Percentiles rank a stretch among this genome's conserved stretches.
phyloP scores from a whole-genome alignment of 2,888 invertebrate species.

The Diarsia rubi region DNA sequence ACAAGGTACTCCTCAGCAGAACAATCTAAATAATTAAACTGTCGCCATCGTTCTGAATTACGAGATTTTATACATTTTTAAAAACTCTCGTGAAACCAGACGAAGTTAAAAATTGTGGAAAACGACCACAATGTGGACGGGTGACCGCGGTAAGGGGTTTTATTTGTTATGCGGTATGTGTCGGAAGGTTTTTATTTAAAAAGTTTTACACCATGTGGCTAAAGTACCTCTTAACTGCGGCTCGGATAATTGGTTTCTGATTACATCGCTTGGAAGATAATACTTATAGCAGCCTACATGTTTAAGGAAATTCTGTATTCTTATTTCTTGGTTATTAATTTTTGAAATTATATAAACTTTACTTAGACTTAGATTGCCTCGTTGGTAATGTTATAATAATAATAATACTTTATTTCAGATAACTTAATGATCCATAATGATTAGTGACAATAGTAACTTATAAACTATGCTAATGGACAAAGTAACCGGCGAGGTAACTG shows the following conservation, averaged over 20 bases:
- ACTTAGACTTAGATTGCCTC: neutral
- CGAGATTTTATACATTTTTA: slow-evolving; percentile 62
- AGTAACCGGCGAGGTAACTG: too few species aligned
- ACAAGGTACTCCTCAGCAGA: slow-evolving; percentile 31
- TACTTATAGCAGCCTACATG: neutral
- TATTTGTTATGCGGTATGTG: slow-evolving; percentile 51
- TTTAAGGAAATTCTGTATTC: neutral
- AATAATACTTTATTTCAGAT: too few species aligned
- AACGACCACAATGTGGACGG: slow-evolving; percentile 50
- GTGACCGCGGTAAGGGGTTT: slow-evolving; percentile 46
- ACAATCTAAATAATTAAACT: slow-evolving; percentile 72
- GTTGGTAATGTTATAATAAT: too few species aligned
- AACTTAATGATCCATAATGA: too few species aligned
- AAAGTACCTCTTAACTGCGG: slow-evolving; percentile 29
- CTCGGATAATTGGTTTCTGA: slow-evolving; percentile 35
- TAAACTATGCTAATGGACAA: too few species aligned
- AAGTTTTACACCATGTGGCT: slow-evolving; percentile 42
- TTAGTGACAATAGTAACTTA: too few species aligned
- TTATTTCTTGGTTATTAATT: neutral
- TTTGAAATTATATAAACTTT: neutral
- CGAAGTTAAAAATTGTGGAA: slow-evolving; percentile 47
- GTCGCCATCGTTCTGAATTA: slow-evolving; percentile 60
- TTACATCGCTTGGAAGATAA: slow-evolving; percentile 4
- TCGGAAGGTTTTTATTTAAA: slow-evolving; percentile 37
- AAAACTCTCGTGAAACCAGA: slow-evolving; percentile 33